Evolutionary conservation across 2,113 vertebrate species (phyloP), one percentile per base, ranked within the genome.

Genomic region (Platichthys stellatus): DNA sequence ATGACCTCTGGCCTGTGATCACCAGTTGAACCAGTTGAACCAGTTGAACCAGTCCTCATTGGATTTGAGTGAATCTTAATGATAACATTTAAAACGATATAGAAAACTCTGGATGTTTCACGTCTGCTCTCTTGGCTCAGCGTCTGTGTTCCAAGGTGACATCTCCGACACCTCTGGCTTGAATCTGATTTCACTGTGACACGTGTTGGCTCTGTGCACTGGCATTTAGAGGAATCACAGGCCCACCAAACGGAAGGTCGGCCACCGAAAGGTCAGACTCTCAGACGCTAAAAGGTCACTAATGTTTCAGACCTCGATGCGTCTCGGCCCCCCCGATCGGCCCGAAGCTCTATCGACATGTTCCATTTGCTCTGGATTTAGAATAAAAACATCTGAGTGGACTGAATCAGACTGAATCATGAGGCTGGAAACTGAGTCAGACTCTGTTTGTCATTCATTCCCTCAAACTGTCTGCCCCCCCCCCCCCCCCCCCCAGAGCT

Each of bases 201-300:
- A 71, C 80, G 49, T 7, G 47, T 17, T 35, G 14, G 8, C 49
- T 31, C 47, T 76, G 81, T 74, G 73, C 70, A 49, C 24, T 88
- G 86, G 71, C 86, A 90, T 90, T 88, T 88, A 59, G 23, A 61
- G 13, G 75, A 74, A 72, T 43, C 43, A 73, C 63, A 26, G 63
- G 45, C 61, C 69, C 18, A 20, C 69, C 70, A 80, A 58, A 63
- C 17, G 3, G 9, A 28, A 75, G 63, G 60, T 77, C 38, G 18
- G n/a, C 51, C 54, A 56, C 63, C 69, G 7, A 86, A 89, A 88
- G 85, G 88, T 88, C 81, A 86, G 6, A 18, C 28, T 18, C 61
- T 45, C 18, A 31, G 72, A 70, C 24, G 60, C 54, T 80, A 5
- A 88, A 86, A 80, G 62, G 78, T 64, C 73, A 75, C 51, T 57